These are phyloP conservation scores for Drosophila busckii DNA, from an alignment of 1,140 invertebrate genomes.

Conservation along the genomic window DNA sequence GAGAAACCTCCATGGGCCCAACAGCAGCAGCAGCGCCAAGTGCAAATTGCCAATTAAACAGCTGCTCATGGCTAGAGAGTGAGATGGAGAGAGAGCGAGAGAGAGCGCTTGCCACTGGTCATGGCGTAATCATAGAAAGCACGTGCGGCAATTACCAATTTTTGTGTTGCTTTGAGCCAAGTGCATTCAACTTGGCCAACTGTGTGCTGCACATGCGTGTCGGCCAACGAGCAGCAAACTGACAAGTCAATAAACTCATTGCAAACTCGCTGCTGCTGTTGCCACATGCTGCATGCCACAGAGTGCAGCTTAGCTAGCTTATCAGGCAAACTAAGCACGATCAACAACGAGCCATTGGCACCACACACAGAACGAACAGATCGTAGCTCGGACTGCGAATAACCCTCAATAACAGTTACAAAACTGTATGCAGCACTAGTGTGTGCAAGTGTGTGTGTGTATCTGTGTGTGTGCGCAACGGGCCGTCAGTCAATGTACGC, in stretches of 20 bases:
- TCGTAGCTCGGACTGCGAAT: conserved; percentile 49
- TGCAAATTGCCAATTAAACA: conserved; percentile 66
- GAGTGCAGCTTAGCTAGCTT: conserved; percentile 47
- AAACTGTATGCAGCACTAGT: conserved; percentile 69
- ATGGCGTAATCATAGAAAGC: conserved; percentile 70
- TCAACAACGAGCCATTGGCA: conserved; percentile 52
- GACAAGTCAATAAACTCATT: conserved; percentile 50
- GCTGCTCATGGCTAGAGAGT: too few species aligned
- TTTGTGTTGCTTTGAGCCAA: conserved; percentile 36
- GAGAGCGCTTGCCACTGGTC: conserved; percentile 18
- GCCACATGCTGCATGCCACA: not conserved
- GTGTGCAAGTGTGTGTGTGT: too few species aligned
- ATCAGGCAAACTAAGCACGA: conserved; percentile 73
- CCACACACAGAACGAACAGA: conserved; percentile 25
- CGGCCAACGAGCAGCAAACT: conserved; percentile 26
- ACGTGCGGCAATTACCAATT: conserved; percentile 72
- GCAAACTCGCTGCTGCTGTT: not conserved
- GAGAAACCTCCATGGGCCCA: not conserved
- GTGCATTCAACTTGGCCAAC: conserved; percentile 67
- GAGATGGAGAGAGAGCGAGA: not conserved
- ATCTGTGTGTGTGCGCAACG: conserved; percentile 27
- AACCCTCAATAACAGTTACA: conserved; percentile 77
- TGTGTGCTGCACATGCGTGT: conserved; percentile 70
- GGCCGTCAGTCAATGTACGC: conserved; percentile 54
- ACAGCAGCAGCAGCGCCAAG: too few species aligned